Evolutionary conservation across 1,140 invertebrate species (phyloP).

Genomic region (Heliothis subflexa): DNA sequence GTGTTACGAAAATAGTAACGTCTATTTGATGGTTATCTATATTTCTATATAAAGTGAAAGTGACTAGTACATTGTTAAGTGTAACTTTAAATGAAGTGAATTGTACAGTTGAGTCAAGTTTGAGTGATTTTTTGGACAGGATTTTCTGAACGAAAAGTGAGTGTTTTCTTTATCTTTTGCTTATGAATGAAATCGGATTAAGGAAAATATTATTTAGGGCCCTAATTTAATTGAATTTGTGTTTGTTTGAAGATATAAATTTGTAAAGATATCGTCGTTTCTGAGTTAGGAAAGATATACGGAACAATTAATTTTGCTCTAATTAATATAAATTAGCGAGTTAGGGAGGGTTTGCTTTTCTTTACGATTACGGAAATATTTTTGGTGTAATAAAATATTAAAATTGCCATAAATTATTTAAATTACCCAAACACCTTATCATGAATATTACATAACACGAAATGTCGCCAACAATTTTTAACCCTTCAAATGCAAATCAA

Average conservation of each 20-base stretch:
- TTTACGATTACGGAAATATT: background rate
- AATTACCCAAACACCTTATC: too few relatives aligned
- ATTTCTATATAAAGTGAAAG: conserved; percentile 37
- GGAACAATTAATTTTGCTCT: background rate
- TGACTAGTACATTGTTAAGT: conserved; percentile 44
- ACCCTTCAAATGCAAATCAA: background rate
- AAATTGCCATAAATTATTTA: too few relatives aligned
- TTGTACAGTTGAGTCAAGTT: conserved; percentile 16
- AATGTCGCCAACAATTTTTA: background rate
- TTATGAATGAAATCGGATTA: background rate
- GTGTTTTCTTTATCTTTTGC: conserved; percentile 18
- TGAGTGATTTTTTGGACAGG: conserved; percentile 9
- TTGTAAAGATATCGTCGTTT: background rate
- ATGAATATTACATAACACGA: too few relatives aligned
- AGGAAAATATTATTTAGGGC: background rate
- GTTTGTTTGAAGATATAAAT: conserved; percentile 15
- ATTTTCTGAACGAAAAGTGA: conserved; percentile 40
- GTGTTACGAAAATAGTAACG: conserved; percentile 67
- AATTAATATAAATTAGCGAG: conserved; percentile 12
- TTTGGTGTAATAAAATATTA: background rate
- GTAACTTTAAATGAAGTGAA: conserved; percentile 37
- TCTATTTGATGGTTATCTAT: conserved; percentile 39
- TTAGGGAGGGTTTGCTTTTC: background rate
- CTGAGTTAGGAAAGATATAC: conserved; percentile 15
- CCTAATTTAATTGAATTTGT: background rate